Evolutionary conservation across 2,797 vertebrate genomes (phyloP).

Genomic region (Lepus oiostolus): DNA sequence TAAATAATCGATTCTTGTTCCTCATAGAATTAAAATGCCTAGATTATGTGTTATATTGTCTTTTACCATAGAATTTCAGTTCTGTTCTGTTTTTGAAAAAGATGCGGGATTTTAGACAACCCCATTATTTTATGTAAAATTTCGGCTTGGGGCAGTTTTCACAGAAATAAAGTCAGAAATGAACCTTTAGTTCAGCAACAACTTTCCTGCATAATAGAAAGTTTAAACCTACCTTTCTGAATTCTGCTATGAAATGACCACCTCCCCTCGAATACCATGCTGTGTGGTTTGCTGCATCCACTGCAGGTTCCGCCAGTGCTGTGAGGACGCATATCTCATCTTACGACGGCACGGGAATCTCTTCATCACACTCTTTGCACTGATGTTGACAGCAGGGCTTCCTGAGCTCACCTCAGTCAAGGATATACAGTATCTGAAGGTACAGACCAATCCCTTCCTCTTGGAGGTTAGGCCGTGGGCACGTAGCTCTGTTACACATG

Average conservation of each 20-base stretch:
- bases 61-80: conserved; percentile 45
- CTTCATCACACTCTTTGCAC: conserved; percentile 98
- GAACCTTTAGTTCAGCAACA: not conserved
- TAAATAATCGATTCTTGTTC: not conserved
- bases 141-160: conserved; percentile 24
- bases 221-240: not conserved
- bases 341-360: conserved; percentile 97
- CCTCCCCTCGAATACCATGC: not conserved
- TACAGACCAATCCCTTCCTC: conserved; percentile 80
- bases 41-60: not conserved
- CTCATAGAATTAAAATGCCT: conserved; percentile 10
- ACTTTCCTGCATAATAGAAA: not conserved
- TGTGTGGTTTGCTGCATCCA: not conserved
- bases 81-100: conserved; percentile 48
- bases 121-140: conserved; percentile 46
- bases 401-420: conserved; percentile 98
- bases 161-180: conserved; percentile 14
- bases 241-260: conserved; percentile 23
- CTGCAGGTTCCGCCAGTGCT: conserved; percentile 96
- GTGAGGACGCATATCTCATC: conserved; percentile 97
- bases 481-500: not conserved
- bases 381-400: conserved; percentile 98
- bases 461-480: not conserved
- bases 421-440: conserved; percentile 99
- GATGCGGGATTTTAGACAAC: not conserved